phyloP scores from a whole-genome alignment of 2,888 invertebrate genomes.

The Prosopocoilus inquinatus region DNA sequence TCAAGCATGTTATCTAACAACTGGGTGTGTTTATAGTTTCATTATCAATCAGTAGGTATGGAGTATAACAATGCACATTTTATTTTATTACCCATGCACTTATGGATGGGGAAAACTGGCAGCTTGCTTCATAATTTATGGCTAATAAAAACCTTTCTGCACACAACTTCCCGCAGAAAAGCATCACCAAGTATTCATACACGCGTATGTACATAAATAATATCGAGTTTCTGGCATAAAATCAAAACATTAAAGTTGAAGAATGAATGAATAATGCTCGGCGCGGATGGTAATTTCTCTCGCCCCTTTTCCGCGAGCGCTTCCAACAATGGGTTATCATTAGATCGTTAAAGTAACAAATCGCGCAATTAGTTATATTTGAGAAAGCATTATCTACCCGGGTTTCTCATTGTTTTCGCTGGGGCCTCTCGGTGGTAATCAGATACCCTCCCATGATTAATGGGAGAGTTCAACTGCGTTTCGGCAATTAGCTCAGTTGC shows the following conservation, averaged over 20 bases:
- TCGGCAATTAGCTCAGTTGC: slow-evolving; percentile 21
- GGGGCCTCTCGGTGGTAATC: slow-evolving; percentile 9
- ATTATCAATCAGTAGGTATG: too few species aligned
- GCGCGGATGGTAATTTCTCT: neutral
- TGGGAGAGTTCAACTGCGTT: slow-evolving; percentile 9
- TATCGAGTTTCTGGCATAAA: neutral
- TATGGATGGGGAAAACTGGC: too few species aligned
- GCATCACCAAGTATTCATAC: too few species aligned
- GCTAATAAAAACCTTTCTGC: too few species aligned
- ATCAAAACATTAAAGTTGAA: neutral
- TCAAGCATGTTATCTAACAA: too few species aligned
- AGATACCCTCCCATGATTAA: slow-evolving; percentile 20
- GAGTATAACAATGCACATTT: too few species aligned
- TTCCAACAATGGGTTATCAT: slow-evolving; percentile 22
- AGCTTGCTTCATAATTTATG: too few species aligned
- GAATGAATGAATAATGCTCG: neutral
- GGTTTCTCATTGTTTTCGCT: slow-evolving; percentile 13
- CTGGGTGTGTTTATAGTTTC: too few species aligned
- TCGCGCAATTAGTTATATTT: slow-evolving; percentile 27
- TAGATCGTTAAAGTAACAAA: slow-evolving; percentile 25
- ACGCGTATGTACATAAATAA: neutral
- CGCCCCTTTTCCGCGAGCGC: slow-evolving; percentile 12
- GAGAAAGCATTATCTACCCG: slow-evolving; percentile 16
- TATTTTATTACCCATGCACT: too few species aligned
- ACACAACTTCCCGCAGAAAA: too few species aligned